Evolutionary conservation across 2,797 vertebrate species (phyloP).

Genomic region (Oreochromis mossambicus): DNA sequence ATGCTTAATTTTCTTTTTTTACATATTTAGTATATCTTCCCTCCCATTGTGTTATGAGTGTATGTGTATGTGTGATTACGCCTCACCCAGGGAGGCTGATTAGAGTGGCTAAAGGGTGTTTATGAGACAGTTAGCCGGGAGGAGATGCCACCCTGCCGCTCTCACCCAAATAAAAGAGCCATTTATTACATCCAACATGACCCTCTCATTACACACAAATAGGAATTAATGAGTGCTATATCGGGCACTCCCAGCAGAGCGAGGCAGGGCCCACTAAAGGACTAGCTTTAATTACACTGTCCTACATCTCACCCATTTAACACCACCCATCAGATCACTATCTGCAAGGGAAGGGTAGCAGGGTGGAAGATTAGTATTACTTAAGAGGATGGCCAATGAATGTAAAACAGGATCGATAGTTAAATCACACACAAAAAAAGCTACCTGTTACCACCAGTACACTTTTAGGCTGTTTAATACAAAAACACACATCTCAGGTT

Average conservation of each 20-base stretch:
- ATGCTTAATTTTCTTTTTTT: background rate
- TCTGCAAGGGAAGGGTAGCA: constrained; percentile 25
- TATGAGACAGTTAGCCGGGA: constrained; percentile 71
- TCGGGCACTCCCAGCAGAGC: constrained; percentile 69
- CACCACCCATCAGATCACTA: constrained; percentile 59
- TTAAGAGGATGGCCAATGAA: background rate
- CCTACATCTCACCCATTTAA: constrained; percentile 75
- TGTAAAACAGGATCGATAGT: background rate
- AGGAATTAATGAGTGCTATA: constrained; percentile 81
- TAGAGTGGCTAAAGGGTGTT: constrained; percentile 69
- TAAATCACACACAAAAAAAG: background rate
- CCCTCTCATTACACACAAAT: constrained; percentile 81
- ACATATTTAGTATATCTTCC: background rate
- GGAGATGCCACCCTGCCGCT: constrained; percentile 70
- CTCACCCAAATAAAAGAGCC: constrained; percentile 76
- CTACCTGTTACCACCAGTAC: background rate
- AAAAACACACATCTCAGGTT: constrained; percentile 47
- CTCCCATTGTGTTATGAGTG: background rate
- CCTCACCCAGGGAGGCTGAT: constrained; percentile 61
- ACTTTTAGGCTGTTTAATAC: constrained; percentile 10
- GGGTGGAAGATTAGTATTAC: background rate
- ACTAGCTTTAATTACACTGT: constrained; percentile 76
- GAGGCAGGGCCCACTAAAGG: constrained; percentile 64
- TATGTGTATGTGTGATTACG: constrained; percentile 22
- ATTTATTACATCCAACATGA: constrained; percentile 80